Evolutionary conservation across 2,797 vertebrate species (phyloP).

Genomic region (Trachops cirrhosus): DNA sequence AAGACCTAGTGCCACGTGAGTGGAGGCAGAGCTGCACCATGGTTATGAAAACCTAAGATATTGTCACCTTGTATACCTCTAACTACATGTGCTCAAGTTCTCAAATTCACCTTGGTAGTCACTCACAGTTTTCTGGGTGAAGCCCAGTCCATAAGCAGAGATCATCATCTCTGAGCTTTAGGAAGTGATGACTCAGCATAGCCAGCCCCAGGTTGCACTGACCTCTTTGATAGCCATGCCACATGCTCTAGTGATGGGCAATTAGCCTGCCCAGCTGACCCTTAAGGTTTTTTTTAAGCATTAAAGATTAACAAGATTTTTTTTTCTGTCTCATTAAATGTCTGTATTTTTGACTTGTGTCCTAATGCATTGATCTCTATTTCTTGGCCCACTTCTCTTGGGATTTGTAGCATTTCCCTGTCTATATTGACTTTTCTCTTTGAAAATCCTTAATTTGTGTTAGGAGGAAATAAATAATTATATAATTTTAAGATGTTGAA

Average conservation of each 20-base stretch:
- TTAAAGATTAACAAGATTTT: slow-evolving; percentile 17
- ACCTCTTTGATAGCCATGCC: slow-evolving; percentile 49
- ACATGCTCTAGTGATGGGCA: slow-evolving; percentile 26
- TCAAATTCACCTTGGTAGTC: slow-evolving; percentile 50
- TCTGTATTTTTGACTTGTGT: slow-evolving; percentile 54
- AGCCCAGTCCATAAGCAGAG: not conserved
- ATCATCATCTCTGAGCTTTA: slow-evolving; percentile 20
- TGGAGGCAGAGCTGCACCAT: not conserved
- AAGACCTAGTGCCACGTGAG: not conserved
- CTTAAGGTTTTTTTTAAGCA: not conserved
- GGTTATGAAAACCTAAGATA: not conserved
- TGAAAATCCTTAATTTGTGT: not conserved
- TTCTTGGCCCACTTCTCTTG: slow-evolving; percentile 41
- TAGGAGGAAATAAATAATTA: not conserved
- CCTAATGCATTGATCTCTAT: slow-evolving; percentile 3
- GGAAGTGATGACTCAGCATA: slow-evolving; percentile 59
- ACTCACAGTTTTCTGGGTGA: slow-evolving; percentile 34
- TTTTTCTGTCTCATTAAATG: not conserved
- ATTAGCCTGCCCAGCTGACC: slow-evolving; percentile 11
- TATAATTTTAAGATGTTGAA: not conserved
- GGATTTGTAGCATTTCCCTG: slow-evolving; percentile 43
- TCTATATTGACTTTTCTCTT: not conserved
- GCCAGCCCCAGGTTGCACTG: slow-evolving; percentile 54
- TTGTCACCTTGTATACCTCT: not conserved
- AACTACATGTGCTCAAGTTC: not conserved